These are phyloP conservation scores for Alectura lathami DNA, from an alignment of 2,113 vertebrate species.

Conservation along the genomic window DNA sequence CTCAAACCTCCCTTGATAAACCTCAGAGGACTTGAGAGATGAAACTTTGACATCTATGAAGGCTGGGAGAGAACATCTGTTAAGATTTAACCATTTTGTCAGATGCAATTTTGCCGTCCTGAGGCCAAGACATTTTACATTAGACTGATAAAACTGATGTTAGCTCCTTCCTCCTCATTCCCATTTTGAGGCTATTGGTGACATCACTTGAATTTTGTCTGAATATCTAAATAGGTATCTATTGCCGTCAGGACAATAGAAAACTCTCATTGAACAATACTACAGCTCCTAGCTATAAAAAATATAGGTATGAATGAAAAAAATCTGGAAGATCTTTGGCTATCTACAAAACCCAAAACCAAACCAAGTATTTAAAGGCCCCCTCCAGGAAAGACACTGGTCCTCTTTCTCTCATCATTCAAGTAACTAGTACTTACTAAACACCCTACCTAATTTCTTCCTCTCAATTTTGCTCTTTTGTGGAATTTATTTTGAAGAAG, in stretches of 20 bases:
- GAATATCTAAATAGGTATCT: background rate
- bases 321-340: background rate
- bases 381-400: background rate
- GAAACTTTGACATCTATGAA: background rate
- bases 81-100: background rate
- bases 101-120: background rate
- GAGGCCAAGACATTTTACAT: background rate
- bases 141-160: background rate
- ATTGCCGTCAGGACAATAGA: background rate
- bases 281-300: background rate
- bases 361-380: background rate
- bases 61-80: background rate
- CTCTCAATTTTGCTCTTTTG: background rate
- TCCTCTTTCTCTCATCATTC: background rate
- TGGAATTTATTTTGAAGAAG: background rate
- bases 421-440: background rate
- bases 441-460: background rate
- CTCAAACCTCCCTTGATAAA: background rate
- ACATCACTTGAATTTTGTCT: background rate
- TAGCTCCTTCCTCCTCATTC: background rate
- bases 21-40: background rate
- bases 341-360: background rate
- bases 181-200: background rate
- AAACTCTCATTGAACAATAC: background rate
- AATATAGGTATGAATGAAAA: background rate